These are phyloP conservation scores for Muscicapa adusta DNA, from an alignment of 2,113 vertebrate species.

Conservation along the genomic window DNA sequence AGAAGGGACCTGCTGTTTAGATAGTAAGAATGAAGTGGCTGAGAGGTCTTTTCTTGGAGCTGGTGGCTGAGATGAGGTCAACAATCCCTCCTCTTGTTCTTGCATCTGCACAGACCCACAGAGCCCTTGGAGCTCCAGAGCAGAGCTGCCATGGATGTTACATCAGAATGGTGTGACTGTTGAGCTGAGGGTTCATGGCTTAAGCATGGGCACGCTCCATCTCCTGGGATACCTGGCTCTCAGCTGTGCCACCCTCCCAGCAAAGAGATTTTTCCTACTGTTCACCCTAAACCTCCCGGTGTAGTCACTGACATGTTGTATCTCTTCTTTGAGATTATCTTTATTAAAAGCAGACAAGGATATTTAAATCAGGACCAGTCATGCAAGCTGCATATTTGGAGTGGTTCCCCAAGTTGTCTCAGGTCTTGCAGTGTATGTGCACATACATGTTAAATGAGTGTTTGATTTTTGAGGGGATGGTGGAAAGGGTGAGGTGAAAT, in stretches of 20 bases:
- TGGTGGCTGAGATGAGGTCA: background rate
- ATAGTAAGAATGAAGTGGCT: background rate
- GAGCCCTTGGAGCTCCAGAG: background rate
- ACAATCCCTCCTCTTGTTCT: background rate
- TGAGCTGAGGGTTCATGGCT: background rate
- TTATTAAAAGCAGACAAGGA: background rate
- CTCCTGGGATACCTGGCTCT: background rate
- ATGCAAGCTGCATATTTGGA: background rate
- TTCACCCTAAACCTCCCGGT: background rate
- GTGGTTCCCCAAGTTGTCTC: background rate
- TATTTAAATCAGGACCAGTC: background rate
- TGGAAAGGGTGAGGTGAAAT: background rate
- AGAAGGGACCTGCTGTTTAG: background rate
- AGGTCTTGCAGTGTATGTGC: background rate
- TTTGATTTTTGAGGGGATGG: background rate
- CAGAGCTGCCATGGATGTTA: background rate
- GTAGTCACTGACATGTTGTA: background rate
- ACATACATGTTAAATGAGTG: background rate
- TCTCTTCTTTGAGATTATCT: background rate
- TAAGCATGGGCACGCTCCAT: background rate
- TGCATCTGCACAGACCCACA: background rate
- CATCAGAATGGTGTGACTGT: background rate
- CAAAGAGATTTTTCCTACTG: background rate
- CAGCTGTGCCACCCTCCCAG: background rate
- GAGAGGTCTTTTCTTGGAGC: background rate